Base-by-base conservation (phyloP, 2,888 invertebrate genomes). In the Danaus chrysippus region DNA sequence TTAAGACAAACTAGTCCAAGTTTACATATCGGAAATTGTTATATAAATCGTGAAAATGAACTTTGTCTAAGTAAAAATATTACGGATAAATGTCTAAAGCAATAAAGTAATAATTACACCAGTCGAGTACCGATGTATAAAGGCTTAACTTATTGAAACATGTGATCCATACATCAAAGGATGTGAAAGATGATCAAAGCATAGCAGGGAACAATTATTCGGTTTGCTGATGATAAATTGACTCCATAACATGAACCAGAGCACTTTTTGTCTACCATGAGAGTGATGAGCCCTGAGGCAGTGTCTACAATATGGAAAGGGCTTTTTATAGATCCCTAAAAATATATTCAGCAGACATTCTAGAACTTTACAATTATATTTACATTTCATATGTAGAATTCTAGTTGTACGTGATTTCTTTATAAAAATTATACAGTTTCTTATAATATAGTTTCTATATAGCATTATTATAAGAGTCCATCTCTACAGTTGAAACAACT, bases 161-260 rank as follows among this genome's bases (percentile, higher is more conserved):
- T 49, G 2, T 52, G 57, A 54, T 59, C 59, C 49, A 42, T 54
- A 62, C 65, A 65, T 68, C 59, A 69, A 67, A 67, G 65, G 55
- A 57, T 64, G 61, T 58, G 64, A 65, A 54, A 54, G 55, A 62
- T 68, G 75, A 77, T 78, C 79, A 78, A 76, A 79, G 76, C 75
- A 74, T 73, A 73, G 74, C 73, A 63, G 68, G 63, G 68, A 74
- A 71, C 78, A 79, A 80, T 80, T 77, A 78, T 76, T 76, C 79
- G 79, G 75, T 74, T 78, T 76, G 73, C 73, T 76, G 78, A 76
- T 81, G 78, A 80, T 75, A 78, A 78, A 80, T 79, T 76, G 77
- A 78, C 76, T 78, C 75, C 76, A 76, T 78, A 79, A 80, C 76
- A 71, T 76, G 77, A 76, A 73, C 71, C 78, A 77, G 75, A 73